Evolutionary conservation across 1,140 invertebrate genomes (phyloP), one percentile per base, ranked within the genome.

Genomic region (Drosophila neocordata): DNA sequence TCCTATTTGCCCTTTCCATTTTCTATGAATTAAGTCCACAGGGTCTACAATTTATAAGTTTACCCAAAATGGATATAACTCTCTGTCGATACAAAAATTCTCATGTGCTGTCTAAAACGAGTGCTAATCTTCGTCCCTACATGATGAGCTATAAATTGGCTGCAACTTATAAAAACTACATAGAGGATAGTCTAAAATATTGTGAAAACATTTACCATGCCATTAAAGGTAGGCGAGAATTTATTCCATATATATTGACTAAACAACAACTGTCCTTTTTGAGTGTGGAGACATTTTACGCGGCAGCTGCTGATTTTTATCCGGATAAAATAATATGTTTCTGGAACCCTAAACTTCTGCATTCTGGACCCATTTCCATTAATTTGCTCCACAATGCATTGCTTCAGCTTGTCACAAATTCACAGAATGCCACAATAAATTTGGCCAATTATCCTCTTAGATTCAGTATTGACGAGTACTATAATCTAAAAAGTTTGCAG

Each of bases 331-430:
- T 55, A 1, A 6, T 44, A 1, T 24, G 34, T 5, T 61, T 22
- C 13, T 71, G 55, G 55, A 71, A 65, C 12, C 44, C 61, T 9
- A 15, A 37, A 1, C 9, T 61, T 9, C 0, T 15, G 4, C 69
- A 71, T 51, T 15, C 69, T 1, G 51, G 55, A 9, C 63, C 69
- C 7, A 59, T 66, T 12, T 31, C 63, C 0, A 20, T 71, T 1
- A 66, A 59, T 24, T 35, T 71, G 37, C 6, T 71, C 2, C 69
- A 71, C 11, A 66, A 71, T 41, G 57, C 69, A 1, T 8, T 71
- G 7, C 34, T 57, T 6, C 12, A 38, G 1, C 13, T 27, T 11
- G 24, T 0, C 12, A 59, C 4, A 22, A 51, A 15, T n/a, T 31
- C 0, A 4, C 9, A 1, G 4, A 22, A 52, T 8, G 8, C 41